phyloP scores from a whole-genome alignment of 2,797 vertebrate species.

The Sorex maritimensis region DNA sequence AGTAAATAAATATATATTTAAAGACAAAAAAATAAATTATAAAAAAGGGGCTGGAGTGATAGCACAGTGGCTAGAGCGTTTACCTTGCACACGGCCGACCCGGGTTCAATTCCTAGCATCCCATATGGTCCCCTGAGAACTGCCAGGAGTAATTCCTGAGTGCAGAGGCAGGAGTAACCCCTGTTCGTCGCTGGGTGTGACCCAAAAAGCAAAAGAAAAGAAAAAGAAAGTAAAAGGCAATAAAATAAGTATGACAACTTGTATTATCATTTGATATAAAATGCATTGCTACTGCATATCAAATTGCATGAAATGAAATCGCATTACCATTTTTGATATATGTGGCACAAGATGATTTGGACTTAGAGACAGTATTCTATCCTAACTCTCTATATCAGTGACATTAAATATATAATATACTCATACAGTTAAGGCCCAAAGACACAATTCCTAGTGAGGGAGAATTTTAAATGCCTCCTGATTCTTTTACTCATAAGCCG shows the following conservation, averaged over 20 bases:
- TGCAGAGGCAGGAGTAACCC: no score
- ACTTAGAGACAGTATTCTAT: background rate
- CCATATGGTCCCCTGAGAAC: no score
- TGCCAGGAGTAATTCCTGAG: no score
- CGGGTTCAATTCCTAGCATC: no score
- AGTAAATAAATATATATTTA: background rate
- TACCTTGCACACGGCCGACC: no score
- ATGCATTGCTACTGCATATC: no score
- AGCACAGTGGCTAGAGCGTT: no score
- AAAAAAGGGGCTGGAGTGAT: no score
- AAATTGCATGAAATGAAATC: background rate
- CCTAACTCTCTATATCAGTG: background rate
- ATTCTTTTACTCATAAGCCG: constrained; percentile 39
- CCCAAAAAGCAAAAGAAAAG: no score
- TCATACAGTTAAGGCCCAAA: constrained; percentile 48
- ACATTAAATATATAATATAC: constrained; percentile 48
- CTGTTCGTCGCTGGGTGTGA: no score
- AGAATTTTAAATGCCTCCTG: constrained; percentile 63
- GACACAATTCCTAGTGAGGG: constrained; percentile 54
- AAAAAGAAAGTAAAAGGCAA: background rate
- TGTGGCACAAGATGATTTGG: constrained; percentile 24
- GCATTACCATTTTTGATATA: constrained; percentile 5
- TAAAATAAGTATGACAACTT: constrained; percentile 42
- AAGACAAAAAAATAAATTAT: no score
- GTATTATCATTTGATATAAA: no score